A percentile compares a stretch with the other conserved stretches of the same genome.
Conservation (phyloP, 1,140 invertebrate genomes). For the Temnothorax nylanderi region DNA sequence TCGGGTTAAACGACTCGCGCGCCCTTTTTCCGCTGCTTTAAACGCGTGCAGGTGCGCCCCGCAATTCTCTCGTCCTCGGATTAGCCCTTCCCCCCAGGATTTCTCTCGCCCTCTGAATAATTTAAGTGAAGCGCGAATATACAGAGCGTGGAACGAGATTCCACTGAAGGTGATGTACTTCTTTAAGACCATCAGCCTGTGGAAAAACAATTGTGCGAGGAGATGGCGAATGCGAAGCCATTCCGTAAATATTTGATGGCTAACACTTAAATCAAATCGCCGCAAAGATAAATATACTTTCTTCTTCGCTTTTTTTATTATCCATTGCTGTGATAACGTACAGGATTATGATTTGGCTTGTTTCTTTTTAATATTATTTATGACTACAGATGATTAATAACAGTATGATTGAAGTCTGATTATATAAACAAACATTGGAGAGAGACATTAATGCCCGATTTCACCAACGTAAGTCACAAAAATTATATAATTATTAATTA, state of each 20-base stretch:
- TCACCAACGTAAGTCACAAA: too few relatives aligned
- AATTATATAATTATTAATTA: too few relatives aligned
- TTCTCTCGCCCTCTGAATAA: slow-evolving; percentile 60
- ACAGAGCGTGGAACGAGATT: not conserved
- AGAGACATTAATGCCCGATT: too few relatives aligned
- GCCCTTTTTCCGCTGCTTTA: slow-evolving; percentile 31
- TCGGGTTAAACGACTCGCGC: slow-evolving; percentile 52
- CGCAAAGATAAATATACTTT: not conserved
- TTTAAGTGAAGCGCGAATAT: slow-evolving; percentile 49
- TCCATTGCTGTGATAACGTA: not conserved
- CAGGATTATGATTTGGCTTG: not conserved
- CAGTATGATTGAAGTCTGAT: not conserved
- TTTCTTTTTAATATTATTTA: not conserved
- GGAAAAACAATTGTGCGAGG: slow-evolving; percentile 21
- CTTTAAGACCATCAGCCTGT: not conserved
- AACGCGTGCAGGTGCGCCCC: slow-evolving; percentile 41
- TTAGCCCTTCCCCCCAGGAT: not conserved
- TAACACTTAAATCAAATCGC: slow-evolving; percentile 33
- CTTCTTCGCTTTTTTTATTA: not conserved
- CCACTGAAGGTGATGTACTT: slow-evolving; percentile 18
- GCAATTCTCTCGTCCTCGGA: slow-evolving; percentile 36
- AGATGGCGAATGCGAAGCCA: not conserved
- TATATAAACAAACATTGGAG: not conserved
- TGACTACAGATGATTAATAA: not conserved
- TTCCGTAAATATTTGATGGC: slow-evolving; percentile 31